Base-by-base conservation (phyloP, 2,888 invertebrate genomes). In the Drosophila borborema region DNA sequence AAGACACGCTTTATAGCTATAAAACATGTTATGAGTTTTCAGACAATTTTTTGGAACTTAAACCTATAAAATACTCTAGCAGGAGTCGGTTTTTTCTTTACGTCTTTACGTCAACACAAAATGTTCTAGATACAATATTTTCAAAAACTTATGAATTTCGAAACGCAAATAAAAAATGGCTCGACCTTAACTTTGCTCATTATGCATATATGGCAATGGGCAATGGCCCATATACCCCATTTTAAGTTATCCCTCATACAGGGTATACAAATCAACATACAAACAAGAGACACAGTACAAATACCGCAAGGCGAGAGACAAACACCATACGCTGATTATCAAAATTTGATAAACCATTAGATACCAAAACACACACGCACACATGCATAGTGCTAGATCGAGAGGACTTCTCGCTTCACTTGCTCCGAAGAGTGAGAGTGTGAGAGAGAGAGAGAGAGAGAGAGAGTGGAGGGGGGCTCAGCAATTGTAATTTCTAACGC, bases 271-370 rank as follows among this genome's bases (percentile, higher is more conserved):
- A 67, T 79, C 77, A 78, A 80, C 78, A 74, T 58, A 72, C 56
- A 76, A 80, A 82, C 74, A 82, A 82, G 73, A 70, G 70, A 71
- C 64, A 63, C 61, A 46, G 62, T 43, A 43, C 77, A 81, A 72
- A 70, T 72, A 74, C 56, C 56, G 89, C 83, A 74, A 74, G 64
- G 77, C 77, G 53, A 76, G 71, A 69, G 67, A 63, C 80, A 82
- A 74, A 85, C 77, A 77, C 80, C 77, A 65, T 64, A 81, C 64
- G 70, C 71, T 82, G 89, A 91, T 89, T 88, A 89, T 89, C 89
- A 84, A 80, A 74, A 65, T 69, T 74, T 78, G 91, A 89, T 89
- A 89, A 89, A 63, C 64, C 72, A 71, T 76, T 81, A 86, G 87
- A 86, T 78, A 72, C 72, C 72, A 68, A 67, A 76, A 65, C 60